Conservation (phyloP, 2,113 vertebrate genomes). For the Eolophus roseicapilla region DNA sequence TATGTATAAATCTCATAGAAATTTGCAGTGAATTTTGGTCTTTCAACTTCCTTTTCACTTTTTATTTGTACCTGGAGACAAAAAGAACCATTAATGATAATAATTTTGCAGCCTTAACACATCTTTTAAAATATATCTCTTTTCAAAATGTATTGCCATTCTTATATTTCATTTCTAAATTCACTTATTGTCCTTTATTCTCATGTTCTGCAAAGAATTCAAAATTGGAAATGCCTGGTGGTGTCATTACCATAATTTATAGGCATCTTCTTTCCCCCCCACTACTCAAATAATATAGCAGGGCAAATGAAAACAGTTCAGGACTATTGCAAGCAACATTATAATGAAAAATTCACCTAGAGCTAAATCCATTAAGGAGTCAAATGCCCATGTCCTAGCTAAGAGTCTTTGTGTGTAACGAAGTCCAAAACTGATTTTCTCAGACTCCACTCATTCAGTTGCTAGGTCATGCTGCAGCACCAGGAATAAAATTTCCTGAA, state of each 20-base stretch:
- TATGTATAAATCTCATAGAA: not conserved
- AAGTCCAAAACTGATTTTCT: not conserved
- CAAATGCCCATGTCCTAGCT: not conserved
- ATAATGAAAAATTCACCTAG: not conserved
- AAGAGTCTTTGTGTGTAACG: not conserved
- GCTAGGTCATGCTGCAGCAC: not conserved
- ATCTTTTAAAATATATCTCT: not conserved
- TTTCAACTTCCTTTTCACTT: not conserved
- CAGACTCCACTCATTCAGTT: not conserved
- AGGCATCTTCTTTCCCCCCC: not conserved
- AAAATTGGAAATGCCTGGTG: not conserved
- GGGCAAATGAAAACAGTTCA: not conserved
- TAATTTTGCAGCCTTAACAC: not conserved
- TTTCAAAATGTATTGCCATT: not conserved
- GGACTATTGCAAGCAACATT: not conserved
- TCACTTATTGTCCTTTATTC: not conserved
- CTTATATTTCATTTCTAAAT: not conserved
- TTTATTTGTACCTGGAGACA: not conserved
- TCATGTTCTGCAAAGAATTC: not conserved
- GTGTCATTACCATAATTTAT: not conserved
- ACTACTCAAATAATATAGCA: not conserved
- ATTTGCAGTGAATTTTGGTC: not conserved
- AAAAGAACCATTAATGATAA: not conserved
- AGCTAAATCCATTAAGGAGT: not conserved
- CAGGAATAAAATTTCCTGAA: not conserved